Conservation (phyloP, 2,113 vertebrate species). For the Microcebus griseorufus region DNA sequence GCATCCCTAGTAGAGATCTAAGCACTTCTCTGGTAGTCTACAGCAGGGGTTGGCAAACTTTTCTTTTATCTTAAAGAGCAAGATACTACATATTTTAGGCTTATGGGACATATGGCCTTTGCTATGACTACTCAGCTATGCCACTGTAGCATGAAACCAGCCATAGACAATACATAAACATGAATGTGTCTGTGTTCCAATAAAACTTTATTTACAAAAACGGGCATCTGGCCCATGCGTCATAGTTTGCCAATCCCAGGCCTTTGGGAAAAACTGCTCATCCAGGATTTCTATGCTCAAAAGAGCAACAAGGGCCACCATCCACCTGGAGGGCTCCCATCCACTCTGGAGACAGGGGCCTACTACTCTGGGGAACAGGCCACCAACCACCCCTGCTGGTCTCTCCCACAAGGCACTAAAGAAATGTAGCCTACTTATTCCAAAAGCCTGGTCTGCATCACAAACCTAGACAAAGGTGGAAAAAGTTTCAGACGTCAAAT, state of each 20-base stretch:
- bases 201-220: constrained; percentile 49
- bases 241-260: background rate
- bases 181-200: background rate
- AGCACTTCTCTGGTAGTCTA: background rate
- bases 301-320: background rate
- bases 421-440: background rate
- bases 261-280: background rate
- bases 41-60: background rate
- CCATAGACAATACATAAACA: background rate
- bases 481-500: background rate
- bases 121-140: background rate
- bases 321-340: background rate
- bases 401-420: background rate
- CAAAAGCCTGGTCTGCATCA: background rate
- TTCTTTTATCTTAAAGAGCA: background rate
- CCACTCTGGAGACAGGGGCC: background rate
- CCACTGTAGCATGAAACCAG: background rate
- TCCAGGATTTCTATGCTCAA: background rate
- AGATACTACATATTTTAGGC: background rate
- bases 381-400: background rate
- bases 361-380: background rate
- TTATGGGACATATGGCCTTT: background rate
- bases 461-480: background rate
- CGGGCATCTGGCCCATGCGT: background rate
- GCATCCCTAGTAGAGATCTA: background rate